These are phyloP conservation scores for Crotalus viridis DNA, from an alignment of 2,113 vertebrate species.

Conservation along the genomic window DNA sequence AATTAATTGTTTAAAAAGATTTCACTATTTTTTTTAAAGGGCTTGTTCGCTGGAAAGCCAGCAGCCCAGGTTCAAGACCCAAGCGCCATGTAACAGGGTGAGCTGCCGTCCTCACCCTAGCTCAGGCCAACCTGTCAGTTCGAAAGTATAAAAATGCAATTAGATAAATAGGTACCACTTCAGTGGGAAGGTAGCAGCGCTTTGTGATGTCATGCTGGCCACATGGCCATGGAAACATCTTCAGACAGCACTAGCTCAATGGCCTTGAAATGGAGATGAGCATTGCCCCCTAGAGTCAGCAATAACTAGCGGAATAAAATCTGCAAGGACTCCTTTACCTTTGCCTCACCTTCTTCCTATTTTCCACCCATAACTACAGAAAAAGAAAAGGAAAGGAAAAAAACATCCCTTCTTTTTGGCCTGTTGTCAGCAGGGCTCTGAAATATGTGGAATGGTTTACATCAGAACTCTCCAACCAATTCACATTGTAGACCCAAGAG, in stretches of 20 bases:
- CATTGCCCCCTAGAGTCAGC: neutral
- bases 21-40: neutral
- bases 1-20: neutral
- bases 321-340: neutral
- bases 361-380: neutral
- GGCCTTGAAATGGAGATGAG: neutral
- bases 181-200: neutral
- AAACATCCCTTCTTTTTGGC: neutral
- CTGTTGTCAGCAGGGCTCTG: neutral
- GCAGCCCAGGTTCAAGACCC: neutral
- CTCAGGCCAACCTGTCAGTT: neutral
- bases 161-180: neutral
- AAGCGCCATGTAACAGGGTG: neutral
- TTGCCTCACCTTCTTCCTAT: neutral
- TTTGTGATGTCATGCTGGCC: neutral
- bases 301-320: neutral
- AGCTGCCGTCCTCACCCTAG: neutral
- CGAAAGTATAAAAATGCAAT: neutral
- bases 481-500: neutral
- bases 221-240: neutral
- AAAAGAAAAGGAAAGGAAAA: neutral
- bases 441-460: neutral
- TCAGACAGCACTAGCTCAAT: neutral
- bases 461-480: neutral
- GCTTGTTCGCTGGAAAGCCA: neutral